phyloP scores from a whole-genome alignment of 2,888 invertebrate genomes.

The Orchesellides sinensis region DNA sequence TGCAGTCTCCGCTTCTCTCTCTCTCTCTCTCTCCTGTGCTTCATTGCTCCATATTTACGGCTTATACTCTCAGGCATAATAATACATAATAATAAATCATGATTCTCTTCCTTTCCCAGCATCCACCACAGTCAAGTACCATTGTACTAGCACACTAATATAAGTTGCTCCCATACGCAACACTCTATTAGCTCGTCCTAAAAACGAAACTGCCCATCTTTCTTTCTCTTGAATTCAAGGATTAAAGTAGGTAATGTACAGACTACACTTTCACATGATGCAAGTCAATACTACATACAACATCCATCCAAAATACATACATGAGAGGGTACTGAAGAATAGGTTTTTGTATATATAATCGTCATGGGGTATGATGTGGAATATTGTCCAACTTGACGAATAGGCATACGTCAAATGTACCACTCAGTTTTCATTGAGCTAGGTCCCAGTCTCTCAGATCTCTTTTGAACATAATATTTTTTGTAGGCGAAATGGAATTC shows the following conservation, averaged over 20 bases:
- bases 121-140: neutral
- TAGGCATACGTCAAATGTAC: neutral
- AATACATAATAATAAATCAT: conserved; percentile 45
- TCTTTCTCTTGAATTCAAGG: neutral
- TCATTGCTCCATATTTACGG: neutral
- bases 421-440: conserved; percentile 26
- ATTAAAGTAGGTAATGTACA: no score
- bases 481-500: no score
- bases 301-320: no score
- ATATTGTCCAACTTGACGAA: no score
- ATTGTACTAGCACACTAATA: neutral
- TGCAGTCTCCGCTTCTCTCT: neutral
- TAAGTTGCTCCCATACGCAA: neutral
- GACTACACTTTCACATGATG: conserved; percentile 5
- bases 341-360: no score
- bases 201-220: neutral
- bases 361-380: no score
- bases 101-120: conserved; percentile 11
- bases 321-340: no score
- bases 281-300: no score
- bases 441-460: conserved; percentile 3
- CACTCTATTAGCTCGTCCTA: neutral
- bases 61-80: conserved; percentile 1
- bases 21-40: neutral
- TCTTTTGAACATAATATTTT: no score